Conservation (phyloP, 2,888 invertebrate genomes). For the Spicauda simplicius region DNA sequence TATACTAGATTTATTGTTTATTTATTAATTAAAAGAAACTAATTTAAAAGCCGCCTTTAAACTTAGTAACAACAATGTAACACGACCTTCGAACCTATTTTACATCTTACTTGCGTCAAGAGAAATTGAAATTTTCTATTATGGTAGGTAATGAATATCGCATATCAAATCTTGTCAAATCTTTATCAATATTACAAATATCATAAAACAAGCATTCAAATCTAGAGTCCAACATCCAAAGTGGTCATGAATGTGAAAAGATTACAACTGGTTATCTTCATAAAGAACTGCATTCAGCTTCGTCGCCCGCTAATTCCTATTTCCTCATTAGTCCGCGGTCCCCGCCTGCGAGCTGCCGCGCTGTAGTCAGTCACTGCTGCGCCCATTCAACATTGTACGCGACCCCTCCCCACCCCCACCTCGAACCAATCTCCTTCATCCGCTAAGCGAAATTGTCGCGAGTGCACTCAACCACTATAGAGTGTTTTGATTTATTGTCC, state of each 20-base stretch:
- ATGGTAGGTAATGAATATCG: too few relatives aligned
- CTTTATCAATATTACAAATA: background rate
- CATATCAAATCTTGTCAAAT: too few relatives aligned
- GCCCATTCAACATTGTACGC: constrained; percentile 66
- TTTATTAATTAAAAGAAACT: too few relatives aligned
- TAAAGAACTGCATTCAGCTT: constrained; percentile 73
- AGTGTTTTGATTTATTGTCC: constrained; percentile 80
- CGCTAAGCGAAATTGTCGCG: constrained; percentile 67
- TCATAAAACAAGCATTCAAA: constrained; percentile 2
- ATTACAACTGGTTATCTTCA: constrained; percentile 52
- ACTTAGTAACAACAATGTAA: too few relatives aligned
- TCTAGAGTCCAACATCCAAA: constrained; percentile 2
- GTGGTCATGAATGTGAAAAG: constrained; percentile 34
- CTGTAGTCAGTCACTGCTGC: constrained; percentile 51
- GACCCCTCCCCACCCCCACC: constrained; percentile 46
- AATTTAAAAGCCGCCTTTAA: too few relatives aligned
- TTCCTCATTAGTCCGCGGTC: constrained; percentile 78
- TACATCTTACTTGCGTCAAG: too few relatives aligned
- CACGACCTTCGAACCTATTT: too few relatives aligned
- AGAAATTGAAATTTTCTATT: too few relatives aligned
- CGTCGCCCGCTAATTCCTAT: constrained; percentile 81
- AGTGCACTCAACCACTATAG: constrained; percentile 68
- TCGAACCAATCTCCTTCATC: constrained; percentile 50
- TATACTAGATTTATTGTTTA: too few relatives aligned
- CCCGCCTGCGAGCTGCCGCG: constrained; percentile 54